A percentile compares a stretch with the other conserved stretches of the same genome.
Evolutionary conservation across 2,888 invertebrate species (phyloP).

Genomic region (Seladonia tumulorum): DNA sequence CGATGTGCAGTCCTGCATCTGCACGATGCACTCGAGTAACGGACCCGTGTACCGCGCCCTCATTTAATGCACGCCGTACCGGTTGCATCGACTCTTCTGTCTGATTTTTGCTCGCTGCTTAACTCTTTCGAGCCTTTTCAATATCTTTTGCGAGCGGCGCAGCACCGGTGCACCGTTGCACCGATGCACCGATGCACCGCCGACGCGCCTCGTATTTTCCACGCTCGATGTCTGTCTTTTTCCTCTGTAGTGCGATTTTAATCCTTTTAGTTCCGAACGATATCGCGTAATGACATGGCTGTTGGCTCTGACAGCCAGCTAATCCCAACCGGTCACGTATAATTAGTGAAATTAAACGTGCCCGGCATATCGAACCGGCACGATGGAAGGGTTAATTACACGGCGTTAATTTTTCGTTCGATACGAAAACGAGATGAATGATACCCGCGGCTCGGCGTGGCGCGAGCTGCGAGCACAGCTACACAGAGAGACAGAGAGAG

Average conservation of each 20-base stretch:
- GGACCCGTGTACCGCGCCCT: slow-evolving; percentile 52
- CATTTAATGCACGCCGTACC: slow-evolving; percentile 44
- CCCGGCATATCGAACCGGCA: slow-evolving; percentile 44
- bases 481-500: too few species aligned
- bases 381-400: slow-evolving; percentile 61
- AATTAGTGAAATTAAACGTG: slow-evolving; percentile 66
- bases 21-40: slow-evolving; percentile 59
- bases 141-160: slow-evolving; percentile 43
- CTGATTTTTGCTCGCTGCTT: slow-evolving; percentile 57
- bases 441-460: slow-evolving; percentile 18
- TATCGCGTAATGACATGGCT: slow-evolving; percentile 57
- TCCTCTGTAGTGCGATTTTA: slow-evolving; percentile 50
- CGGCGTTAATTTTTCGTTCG: slow-evolving; percentile 62
- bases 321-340: slow-evolving; percentile 62
- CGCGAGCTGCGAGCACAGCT: not conserved
- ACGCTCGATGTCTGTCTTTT: slow-evolving; percentile 23
- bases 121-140: slow-evolving; percentile 57
- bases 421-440: slow-evolving; percentile 51
- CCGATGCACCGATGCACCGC: not conserved
- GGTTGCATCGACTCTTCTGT: slow-evolving; percentile 48
- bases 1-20: slow-evolving; percentile 36
- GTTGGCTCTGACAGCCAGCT: slow-evolving; percentile 60
- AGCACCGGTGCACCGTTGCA: not conserved
- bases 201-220: slow-evolving; percentile 17
- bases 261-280: slow-evolving; percentile 64